phyloP scores from a whole-genome alignment of 2,113 vertebrate species.

The Phrynocephalus versicolor region DNA sequence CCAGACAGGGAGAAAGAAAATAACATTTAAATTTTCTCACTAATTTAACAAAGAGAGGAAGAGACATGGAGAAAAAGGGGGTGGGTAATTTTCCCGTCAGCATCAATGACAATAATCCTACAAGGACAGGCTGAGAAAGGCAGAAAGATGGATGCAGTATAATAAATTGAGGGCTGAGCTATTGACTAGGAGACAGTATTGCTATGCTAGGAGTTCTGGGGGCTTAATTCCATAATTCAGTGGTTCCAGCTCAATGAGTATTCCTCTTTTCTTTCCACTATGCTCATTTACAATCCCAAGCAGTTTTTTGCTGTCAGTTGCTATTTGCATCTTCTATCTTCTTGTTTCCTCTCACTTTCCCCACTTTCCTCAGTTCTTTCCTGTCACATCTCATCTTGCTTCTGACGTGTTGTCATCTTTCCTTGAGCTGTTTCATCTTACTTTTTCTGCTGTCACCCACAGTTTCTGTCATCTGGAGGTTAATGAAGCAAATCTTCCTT shows the following conservation, averaged over 20 bases:
- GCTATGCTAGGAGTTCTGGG: conserved; percentile 52
- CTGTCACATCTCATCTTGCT: conserved; percentile 64
- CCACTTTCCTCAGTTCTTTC: conserved; percentile 39
- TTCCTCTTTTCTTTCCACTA: conserved; percentile 53
- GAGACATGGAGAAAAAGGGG: conserved; percentile 30
- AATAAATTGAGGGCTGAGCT: conserved; percentile 54
- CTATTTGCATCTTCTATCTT: conserved; percentile 58
- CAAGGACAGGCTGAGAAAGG: conserved; percentile 46
- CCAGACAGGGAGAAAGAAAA: conserved; percentile 40
- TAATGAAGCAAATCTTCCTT: conserved; percentile 59
- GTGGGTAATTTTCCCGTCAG: conserved; percentile 59
- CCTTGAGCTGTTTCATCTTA: conserved; percentile 49
- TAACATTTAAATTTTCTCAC: conserved; percentile 60
- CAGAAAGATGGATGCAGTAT: conserved; percentile 28
- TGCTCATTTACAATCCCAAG: conserved; percentile 67
- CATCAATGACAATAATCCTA: conserved; percentile 37
- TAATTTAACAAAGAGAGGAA: conserved; percentile 54
- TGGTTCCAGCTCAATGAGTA: conserved; percentile 56
- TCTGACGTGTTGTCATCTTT: conserved; percentile 57
- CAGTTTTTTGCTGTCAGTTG: conserved; percentile 71
- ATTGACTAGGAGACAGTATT: conserved; percentile 23
- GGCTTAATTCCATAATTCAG: conserved; percentile 64
- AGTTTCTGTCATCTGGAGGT: conserved; percentile 47
- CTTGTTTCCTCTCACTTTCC: conserved; percentile 40
- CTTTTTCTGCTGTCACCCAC: conserved; percentile 36